phyloP scores from a whole-genome alignment of 2,113 vertebrate species.

The Sminthopsis crassicaudata region DNA sequence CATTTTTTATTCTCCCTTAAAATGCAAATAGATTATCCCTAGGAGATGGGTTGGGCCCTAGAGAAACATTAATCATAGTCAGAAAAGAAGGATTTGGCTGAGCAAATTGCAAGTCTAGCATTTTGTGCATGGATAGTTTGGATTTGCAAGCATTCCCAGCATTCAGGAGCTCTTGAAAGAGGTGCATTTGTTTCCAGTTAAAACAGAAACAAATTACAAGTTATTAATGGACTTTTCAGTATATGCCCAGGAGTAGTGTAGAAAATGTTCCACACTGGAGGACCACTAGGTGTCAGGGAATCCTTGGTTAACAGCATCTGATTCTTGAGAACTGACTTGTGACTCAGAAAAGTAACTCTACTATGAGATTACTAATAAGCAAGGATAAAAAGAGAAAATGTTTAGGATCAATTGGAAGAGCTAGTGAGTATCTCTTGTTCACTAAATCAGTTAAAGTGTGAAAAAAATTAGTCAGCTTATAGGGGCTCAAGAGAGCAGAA shows the following conservation, averaged over 20 bases:
- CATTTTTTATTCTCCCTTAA: conserved; percentile 53
- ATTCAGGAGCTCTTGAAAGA: background rate
- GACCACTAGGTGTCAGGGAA: conserved; percentile 83
- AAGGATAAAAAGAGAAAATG: conserved; percentile 15
- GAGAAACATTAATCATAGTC: conserved; percentile 38
- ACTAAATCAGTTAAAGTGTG: conserved; percentile 10
- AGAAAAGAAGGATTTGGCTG: background rate
- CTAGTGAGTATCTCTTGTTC: conserved; percentile 23
- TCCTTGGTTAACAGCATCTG: conserved; percentile 48
- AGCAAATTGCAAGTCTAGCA: conserved; percentile 1
- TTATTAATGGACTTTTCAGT: background rate
- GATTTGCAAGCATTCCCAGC: background rate
- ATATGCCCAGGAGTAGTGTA: rapidly evolving
- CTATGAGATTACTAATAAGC: conserved; percentile 31
- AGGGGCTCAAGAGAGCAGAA: background rate
- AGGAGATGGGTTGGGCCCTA: conserved; percentile 4
- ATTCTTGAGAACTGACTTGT: background rate
- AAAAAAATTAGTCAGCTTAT: background rate
- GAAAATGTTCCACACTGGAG: background rate
- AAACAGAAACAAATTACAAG: conserved; percentile 7
- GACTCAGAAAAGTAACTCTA: conserved; percentile 42
- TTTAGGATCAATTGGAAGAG: conserved; percentile 18
- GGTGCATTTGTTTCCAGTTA: conserved; percentile 15
- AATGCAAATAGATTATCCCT: background rate
- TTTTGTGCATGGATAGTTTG: background rate